phyloP scores from a whole-genome alignment of 2,113 vertebrate species.

The Origma solitaria region DNA sequence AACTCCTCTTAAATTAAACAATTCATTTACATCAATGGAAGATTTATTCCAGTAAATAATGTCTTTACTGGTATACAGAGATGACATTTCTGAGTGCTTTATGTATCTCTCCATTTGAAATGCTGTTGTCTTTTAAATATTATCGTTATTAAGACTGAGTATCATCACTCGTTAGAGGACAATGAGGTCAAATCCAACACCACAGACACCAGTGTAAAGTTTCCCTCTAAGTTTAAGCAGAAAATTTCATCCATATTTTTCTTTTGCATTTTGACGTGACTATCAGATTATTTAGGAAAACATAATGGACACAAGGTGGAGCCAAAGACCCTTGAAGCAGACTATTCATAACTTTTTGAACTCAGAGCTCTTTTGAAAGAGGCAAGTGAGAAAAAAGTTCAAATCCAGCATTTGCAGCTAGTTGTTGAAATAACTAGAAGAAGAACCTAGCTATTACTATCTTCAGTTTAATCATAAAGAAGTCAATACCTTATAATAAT shows the following conservation, averaged over 20 bases:
- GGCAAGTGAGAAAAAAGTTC: neutral
- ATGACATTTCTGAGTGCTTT: neutral
- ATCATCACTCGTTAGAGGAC: neutral
- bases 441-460: conserved; percentile 13
- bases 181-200: neutral
- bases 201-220: neutral
- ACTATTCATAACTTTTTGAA: neutral
- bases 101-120: neutral
- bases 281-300: neutral
- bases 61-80: rapidly evolving
- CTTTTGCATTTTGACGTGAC: neutral
- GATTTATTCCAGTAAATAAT: neutral
- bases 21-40: neutral
- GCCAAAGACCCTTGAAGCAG: conserved; percentile 52
- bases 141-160: neutral
- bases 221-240: neutral
- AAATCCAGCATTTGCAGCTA: conserved; percentile 7
- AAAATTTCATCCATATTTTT: neutral
- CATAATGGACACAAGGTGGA: conserved; percentile 59
- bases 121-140: neutral
- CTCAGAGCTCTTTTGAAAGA: neutral
- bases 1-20: neutral
- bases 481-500: conserved; percentile 18
- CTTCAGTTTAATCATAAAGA: neutral
- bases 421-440: conserved; percentile 29